Conservation (phyloP, 2,113 vertebrate species). For the Burhinus oedicnemus region DNA sequence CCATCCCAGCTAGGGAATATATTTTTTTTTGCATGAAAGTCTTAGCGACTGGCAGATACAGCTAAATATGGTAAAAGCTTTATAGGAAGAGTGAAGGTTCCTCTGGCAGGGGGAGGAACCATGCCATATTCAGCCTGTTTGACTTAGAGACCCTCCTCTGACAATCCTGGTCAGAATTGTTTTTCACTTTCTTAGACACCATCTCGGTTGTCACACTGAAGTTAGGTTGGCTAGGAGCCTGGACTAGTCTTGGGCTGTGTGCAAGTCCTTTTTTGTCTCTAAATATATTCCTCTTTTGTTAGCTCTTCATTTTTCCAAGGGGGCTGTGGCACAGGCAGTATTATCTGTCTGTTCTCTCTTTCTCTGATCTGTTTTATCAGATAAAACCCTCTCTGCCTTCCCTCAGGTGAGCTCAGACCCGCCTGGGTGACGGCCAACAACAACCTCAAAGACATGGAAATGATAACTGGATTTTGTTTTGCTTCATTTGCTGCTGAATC, state of each 20-base stretch:
- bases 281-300: not conserved
- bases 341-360: not conserved
- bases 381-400: not conserved
- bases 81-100: not conserved
- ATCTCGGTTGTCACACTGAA: not conserved
- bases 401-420: not conserved
- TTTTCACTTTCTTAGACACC: not conserved
- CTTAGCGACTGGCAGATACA: not conserved
- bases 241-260: not conserved
- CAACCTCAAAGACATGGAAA: not conserved
- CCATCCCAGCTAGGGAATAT: not conserved
- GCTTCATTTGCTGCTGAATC: not conserved
- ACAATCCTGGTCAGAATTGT: not conserved
- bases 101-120: not conserved
- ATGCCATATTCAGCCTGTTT: not conserved
- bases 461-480: not conserved
- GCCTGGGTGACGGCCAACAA: not conserved
- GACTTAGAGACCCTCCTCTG: not conserved
- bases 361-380: not conserved
- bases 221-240: constrained; percentile 7
- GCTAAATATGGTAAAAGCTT: not conserved
- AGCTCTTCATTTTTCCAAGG: not conserved
- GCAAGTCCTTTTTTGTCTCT: constrained; percentile 2
- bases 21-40: not conserved
- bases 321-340: not conserved